phyloP scores from a whole-genome alignment of 1,140 invertebrate genomes.

The Drosophila sp. region DNA sequence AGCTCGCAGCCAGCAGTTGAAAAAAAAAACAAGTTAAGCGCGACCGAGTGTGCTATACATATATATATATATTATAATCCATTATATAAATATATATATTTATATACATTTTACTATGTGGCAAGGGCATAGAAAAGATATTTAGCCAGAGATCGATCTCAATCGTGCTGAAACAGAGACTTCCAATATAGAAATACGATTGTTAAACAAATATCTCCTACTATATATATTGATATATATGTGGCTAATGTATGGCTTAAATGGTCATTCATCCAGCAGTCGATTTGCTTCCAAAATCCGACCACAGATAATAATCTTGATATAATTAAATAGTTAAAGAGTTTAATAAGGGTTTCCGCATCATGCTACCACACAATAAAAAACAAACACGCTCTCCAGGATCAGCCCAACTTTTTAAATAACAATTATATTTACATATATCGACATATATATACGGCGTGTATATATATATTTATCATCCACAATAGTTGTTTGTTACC shows the following conservation, averaged over 20 bases:
- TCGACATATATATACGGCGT: conserved; percentile 44
- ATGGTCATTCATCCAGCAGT: neutral
- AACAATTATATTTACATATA: conserved; percentile 66
- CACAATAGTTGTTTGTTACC: neutral
- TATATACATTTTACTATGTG: conserved; percentile 35
- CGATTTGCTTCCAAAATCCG: conserved; percentile 15
- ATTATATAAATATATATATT: conserved; percentile 39
- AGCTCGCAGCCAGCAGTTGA: conserved; percentile 56
- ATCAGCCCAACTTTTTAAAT: conserved; percentile 20
- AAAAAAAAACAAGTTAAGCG: conserved; percentile 29
- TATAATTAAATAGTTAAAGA: conserved; percentile 31
- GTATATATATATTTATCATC: conserved; percentile 62
- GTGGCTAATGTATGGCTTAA: neutral
- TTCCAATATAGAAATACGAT: conserved; percentile 4
- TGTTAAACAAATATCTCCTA: neutral
- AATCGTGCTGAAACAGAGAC: neutral
- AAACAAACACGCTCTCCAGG: conserved; percentile 16
- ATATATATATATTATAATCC: conserved; percentile 33
- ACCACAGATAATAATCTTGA: conserved; percentile 16
- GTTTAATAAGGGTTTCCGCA: conserved; percentile 3
- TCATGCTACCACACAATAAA: conserved; percentile 12
- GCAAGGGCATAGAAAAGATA: conserved; percentile 57
- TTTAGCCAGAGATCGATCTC: conserved; percentile 46
- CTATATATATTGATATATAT: conserved; percentile 2
- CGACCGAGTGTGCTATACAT: conserved; percentile 49